Evolutionary conservation across 1,140 invertebrate species (phyloP).

Genomic region (Apis florea): DNA sequence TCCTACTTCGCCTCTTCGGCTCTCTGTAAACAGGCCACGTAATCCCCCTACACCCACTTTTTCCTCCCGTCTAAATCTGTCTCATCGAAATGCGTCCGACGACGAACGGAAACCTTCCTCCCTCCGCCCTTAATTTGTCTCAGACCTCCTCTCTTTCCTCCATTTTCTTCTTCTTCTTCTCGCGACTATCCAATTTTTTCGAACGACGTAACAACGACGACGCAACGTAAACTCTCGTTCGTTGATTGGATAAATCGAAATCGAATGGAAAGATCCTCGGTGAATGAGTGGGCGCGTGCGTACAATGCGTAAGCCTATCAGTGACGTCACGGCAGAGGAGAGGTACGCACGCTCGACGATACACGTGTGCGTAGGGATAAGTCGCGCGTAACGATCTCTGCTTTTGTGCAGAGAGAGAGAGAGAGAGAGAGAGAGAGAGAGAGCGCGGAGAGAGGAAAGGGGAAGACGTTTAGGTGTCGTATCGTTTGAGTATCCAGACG

Average conservation of each 20-base stretch:
- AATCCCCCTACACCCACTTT: conserved; percentile 65
- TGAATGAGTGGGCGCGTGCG: conserved; percentile 48
- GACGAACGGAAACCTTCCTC: conserved; percentile 55
- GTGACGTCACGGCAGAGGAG: conserved; percentile 48
- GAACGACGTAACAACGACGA: no score
- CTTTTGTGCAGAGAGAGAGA: conserved; percentile 46
- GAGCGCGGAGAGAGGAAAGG: background rate
- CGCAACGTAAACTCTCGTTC: no score
- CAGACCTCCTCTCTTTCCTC: background rate
- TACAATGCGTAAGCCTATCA: conserved; percentile 46
- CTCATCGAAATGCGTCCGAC: conserved; percentile 62
- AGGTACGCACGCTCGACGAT: background rate
- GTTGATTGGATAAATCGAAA: background rate
- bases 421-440: no score
- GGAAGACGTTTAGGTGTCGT: background rate
- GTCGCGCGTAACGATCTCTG: conserved; percentile 55
- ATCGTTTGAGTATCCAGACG: background rate
- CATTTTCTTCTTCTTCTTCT: no score
- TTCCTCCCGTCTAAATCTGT: conserved; percentile 65
- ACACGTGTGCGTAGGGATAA: background rate
- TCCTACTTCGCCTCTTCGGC: conserved; percentile 30
- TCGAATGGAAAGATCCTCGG: background rate
- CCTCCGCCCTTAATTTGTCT: conserved; percentile 63
- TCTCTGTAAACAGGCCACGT: conserved; percentile 66
- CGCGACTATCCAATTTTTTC: no score